Base-by-base conservation (phyloP, 2,113 vertebrate genomes). In the Toxostoma redivivum region DNA sequence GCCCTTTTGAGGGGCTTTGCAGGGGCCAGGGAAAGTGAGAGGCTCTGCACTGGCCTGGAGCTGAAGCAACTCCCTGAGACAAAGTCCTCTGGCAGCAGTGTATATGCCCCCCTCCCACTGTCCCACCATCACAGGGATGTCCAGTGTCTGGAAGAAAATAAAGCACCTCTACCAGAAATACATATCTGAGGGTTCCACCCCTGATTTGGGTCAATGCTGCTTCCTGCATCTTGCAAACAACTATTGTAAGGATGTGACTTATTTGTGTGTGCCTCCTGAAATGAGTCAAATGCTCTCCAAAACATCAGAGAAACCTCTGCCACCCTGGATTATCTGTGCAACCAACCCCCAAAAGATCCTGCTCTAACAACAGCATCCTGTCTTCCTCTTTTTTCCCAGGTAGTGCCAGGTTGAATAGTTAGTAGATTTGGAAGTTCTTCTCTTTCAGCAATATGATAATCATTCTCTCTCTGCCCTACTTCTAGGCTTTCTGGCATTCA, bases 51-150 rank as follows among this genome's bases (percentile, higher is more conserved):
- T 1, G 48, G 30, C 50, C 20, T 25, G 70, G 18, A 61, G 82
- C 64, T 60, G 35, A 77, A 16, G 7, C 10, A 20, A 15, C 24
- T 61, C 33, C 40, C 40, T 15, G 40, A 42, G 40, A 42, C 40
- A 42, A 42, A 15, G 40, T 42, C 40, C 24, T 51, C 40, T 65
- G 20, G 20, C 18, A 47, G 50, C 35, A 81, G 11, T 0, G 0
- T 33, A 38, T 23, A 9, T 44, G 27, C 6, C 9, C 35, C 30
- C 11, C 23, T 65, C 31, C 15, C 1, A 2, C 7, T 5, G 5
- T 44, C 28, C 24, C 51, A 66, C 27, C 35, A n/a, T 33, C 11
- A 45, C 3, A 3, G 10, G 35, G 24, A 67, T 33, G 35, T 58
- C 31, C 48, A 48, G 17, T 0, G 2, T 13, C 30, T 7, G 28